Conservation (phyloP, 64 coral and sea anemone species). For the Astreopora myriophthalma region DNA sequence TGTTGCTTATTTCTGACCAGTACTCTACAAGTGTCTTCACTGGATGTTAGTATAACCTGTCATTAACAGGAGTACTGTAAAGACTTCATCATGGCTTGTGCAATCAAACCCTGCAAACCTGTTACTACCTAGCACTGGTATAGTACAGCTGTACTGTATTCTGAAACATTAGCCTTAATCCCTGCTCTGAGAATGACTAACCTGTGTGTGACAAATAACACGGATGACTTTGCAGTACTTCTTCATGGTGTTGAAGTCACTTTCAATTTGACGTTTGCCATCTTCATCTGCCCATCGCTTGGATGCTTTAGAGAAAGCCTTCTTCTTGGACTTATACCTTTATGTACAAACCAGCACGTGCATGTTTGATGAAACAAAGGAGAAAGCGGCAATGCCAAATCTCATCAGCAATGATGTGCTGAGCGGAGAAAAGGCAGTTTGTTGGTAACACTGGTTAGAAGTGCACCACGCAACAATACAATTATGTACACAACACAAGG, state of each 20-base stretch:
- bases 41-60: too few relatives aligned
- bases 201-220: slow-evolving; percentile 98
- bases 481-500: neutral
- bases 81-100: too few relatives aligned
- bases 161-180: too few relatives aligned
- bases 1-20: too few relatives aligned
- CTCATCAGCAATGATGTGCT: slow-evolving; percentile 83
- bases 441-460: slow-evolving; percentile 65
- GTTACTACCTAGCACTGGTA: too few relatives aligned
- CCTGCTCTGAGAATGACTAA: neutral
- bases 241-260: slow-evolving; percentile 95
- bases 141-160: too few relatives aligned
- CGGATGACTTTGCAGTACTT: slow-evolving; percentile 99
- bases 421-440: slow-evolving; percentile 93
- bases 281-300: slow-evolving; percentile 96
- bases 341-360: slow-evolving; percentile 79
- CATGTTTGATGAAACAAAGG: slow-evolving; percentile 79
- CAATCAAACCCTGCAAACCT: too few relatives aligned
- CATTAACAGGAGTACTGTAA: too few relatives aligned
- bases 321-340: slow-evolving; percentile 99
- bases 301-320: slow-evolving; percentile 97
- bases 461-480: neutral
- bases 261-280: slow-evolving; percentile 90
- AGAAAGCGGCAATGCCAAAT: slow-evolving; percentile 48
- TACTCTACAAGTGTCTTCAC: too few relatives aligned